Base-by-base conservation (phyloP, 2,797 vertebrate genomes). In the Florisuga fusca region DNA sequence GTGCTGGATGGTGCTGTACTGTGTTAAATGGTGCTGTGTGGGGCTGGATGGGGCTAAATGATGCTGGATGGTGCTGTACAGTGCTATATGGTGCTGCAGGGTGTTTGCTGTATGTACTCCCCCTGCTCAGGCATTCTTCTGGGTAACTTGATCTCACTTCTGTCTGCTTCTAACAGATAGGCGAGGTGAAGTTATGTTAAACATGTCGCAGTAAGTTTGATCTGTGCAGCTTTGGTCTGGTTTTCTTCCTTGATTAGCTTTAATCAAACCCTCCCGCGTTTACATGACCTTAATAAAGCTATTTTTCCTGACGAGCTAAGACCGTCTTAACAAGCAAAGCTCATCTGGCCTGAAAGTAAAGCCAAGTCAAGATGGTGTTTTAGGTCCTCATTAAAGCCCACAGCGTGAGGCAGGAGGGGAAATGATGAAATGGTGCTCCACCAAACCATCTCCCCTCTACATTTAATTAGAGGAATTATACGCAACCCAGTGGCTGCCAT, bases 391-490 rank as follows among this genome's bases (percentile, higher is more conserved):
- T 97, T 97, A 98, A 97, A 97, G 97, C 91, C 97, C 97, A 94
- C 97, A 98, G 97, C 96, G 51, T 97, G 98, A 91, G 96, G 95
- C 48, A 11, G 84, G 93, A 94, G 96, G 95, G 95, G 96, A 96
- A 97, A 95, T 92, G 96, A 97, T 96, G 97, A 96, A 97, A 96
- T 67, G 93, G 90, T 96, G 89, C 96, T 94, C 94, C 93, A 94
- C 95, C 94, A 97, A 97, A 97, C 95, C 95, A 94, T 95, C 95
- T 94, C 96, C 94, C 91, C 96, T 97, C 97, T 97, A 97, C 94
- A 83, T 98, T 97, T 98, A 97, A 98, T 98, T 98, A 98, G 97
- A 97, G 96, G 97, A 97, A 97, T 98, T 97, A 96, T 95, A 96
- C 0, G 29, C 95, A 96, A 94, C 94, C 94, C 95, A 78, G 89